Conservation (phyloP, 2,113 vertebrate genomes). For the Gorilla gorilla region DNA sequence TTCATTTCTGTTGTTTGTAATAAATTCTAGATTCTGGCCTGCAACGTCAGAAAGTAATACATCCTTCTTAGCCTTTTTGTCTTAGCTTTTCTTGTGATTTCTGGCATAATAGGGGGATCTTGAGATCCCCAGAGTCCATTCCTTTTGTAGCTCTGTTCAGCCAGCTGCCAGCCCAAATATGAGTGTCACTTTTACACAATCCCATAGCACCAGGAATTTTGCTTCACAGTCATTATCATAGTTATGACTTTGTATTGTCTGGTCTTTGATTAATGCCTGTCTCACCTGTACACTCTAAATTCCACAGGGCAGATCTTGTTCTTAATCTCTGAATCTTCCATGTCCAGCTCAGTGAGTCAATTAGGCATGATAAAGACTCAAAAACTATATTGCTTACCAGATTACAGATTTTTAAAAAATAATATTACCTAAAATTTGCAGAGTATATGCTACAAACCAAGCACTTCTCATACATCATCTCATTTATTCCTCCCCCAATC, state of each 20-base stretch:
- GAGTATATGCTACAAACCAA: neutral
- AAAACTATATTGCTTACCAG: neutral
- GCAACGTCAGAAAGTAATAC: neutral
- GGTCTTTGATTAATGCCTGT: neutral
- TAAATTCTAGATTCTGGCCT: neutral
- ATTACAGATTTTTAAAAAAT: neutral
- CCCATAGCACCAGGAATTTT: neutral
- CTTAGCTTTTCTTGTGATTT: neutral
- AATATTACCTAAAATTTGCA: neutral
- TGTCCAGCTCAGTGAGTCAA: neutral
- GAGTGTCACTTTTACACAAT: neutral
- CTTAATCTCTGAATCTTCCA: neutral
- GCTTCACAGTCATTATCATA: accelerated
- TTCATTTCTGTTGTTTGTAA: neutral
- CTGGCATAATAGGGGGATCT: neutral
- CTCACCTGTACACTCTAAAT: neutral
- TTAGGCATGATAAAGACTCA: neutral
- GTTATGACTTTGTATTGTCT: neutral
- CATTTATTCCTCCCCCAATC: neutral
- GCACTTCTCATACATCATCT: neutral
- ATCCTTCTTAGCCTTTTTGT: neutral
- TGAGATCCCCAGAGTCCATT: neutral
- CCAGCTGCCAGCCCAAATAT: neutral
- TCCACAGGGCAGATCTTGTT: neutral
- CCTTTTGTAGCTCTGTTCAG: too few relatives aligned